These are phyloP conservation scores for Pemphredon lugubris DNA, from an alignment of 2,888 invertebrate genomes.

Conservation along the genomic window DNA sequence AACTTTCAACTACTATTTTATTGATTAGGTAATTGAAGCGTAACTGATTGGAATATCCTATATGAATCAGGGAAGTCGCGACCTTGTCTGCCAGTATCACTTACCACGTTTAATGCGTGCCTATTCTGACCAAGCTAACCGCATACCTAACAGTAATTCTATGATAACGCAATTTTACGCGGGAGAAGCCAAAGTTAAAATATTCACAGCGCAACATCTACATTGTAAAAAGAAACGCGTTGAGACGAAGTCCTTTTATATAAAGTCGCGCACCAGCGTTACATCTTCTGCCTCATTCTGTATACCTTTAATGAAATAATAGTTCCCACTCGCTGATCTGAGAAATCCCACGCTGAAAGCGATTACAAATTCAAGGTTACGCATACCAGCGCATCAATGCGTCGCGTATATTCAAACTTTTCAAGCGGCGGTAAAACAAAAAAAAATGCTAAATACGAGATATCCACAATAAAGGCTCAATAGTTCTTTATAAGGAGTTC, in stretches of 20 bases:
- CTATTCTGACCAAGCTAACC: neutral
- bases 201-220: neutral
- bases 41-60: slow-evolving; percentile 1
- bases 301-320: too few relatives aligned
- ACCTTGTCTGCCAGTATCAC: neutral
- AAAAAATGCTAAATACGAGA: neutral
- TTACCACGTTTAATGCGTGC: neutral
- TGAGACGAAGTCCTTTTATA: too few relatives aligned
- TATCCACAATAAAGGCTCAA: too few relatives aligned
- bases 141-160: neutral
- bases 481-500: too few relatives aligned
- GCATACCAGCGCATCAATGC: neutral
- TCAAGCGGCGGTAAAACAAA: neutral
- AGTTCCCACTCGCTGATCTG: neutral
- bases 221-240: neutral
- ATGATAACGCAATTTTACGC: neutral
- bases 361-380: neutral
- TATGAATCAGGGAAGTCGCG: slow-evolving; percentile 3
- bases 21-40: slow-evolving; percentile 1
- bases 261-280: too few relatives aligned
- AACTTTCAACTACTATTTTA: neutral
- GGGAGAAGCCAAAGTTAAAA: neutral
- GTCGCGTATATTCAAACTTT: neutral
- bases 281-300: too few relatives aligned
- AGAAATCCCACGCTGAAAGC: neutral